phyloP scores from a whole-genome alignment of 2,888 invertebrate species.

The Catotricha subobsoleta region DNA sequence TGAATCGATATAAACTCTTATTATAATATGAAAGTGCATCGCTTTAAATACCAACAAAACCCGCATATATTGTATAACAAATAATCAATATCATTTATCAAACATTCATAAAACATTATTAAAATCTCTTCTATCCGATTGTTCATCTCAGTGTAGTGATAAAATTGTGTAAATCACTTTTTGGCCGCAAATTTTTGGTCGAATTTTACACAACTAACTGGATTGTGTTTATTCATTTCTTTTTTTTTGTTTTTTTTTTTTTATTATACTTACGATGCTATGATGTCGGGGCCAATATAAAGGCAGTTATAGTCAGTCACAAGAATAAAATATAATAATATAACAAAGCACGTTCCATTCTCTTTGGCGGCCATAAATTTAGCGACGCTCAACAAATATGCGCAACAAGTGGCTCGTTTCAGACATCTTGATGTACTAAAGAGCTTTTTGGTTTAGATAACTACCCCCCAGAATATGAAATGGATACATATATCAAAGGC shows the following conservation, averaged over 20 bases:
- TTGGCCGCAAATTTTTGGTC: slow-evolving; percentile 4
- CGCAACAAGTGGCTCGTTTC: slow-evolving; percentile 13
- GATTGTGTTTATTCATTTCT: no score
- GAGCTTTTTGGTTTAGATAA: slow-evolving; percentile 11
- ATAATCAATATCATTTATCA: no score
- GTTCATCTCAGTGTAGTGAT: not conserved
- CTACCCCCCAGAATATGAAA: slow-evolving; percentile 8
- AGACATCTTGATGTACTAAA: slow-evolving; percentile 13
- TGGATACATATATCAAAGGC: not conserved
- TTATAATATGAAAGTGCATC: no score
- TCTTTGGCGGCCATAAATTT: slow-evolving; percentile 11
- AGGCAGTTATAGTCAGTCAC: no score
- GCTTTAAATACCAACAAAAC: no score
- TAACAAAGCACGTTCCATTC: slow-evolving; percentile 6
- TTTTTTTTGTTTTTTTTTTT: no score
- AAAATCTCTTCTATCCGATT: no score
- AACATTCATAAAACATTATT: no score
- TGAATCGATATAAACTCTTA: no score
- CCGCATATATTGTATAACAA: no score
- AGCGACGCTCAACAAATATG: slow-evolving; percentile 10
- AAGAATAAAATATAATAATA: slow-evolving; percentile 6
- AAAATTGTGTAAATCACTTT: slow-evolving; percentile 5
- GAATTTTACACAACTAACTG: slow-evolving; percentile 3
- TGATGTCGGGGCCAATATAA: no score
- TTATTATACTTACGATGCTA: no score